Conservation (phyloP, 2,888 invertebrate species). For the Agrotis exclamationis region DNA sequence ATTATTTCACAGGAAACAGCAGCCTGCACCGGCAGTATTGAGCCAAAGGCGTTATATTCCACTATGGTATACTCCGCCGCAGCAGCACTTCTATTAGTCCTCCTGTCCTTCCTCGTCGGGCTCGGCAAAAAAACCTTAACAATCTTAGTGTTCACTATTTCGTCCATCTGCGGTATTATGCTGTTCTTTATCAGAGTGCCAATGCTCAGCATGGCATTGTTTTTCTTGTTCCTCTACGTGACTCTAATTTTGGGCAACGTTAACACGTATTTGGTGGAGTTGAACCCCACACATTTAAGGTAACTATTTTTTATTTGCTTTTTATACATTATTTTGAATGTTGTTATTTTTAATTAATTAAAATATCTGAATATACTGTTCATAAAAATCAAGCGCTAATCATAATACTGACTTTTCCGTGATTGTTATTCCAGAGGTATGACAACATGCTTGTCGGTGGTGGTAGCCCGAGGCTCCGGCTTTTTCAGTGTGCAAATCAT, state of each 20-base stretch:
- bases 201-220: constrained; percentile 78
- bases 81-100: constrained; percentile 70
- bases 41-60: constrained; percentile 78
- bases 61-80: constrained; percentile 81
- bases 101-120: constrained; percentile 79
- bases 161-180: constrained; percentile 72
- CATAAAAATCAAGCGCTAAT: background rate
- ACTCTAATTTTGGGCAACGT: constrained; percentile 81
- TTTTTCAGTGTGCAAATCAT: constrained; percentile 85
- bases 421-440: constrained; percentile 76
- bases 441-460: constrained; percentile 84
- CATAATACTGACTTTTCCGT: background rate
- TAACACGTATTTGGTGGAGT: constrained; percentile 84
- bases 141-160: constrained; percentile 73
- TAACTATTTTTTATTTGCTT: constrained; percentile 45
- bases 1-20: constrained; percentile 66
- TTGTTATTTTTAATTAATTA: background rate
- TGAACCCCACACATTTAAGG: constrained; percentile 87
- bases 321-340: too few species aligned
- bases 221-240: constrained; percentile 82
- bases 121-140: constrained; percentile 81
- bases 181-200: constrained; percentile 78
- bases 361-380: background rate
- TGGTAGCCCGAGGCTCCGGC: constrained; percentile 83
- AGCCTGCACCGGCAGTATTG: constrained; percentile 78